Base-by-base conservation (phyloP, 2,113 vertebrate species). In the Chinchilla lanigera region DNA sequence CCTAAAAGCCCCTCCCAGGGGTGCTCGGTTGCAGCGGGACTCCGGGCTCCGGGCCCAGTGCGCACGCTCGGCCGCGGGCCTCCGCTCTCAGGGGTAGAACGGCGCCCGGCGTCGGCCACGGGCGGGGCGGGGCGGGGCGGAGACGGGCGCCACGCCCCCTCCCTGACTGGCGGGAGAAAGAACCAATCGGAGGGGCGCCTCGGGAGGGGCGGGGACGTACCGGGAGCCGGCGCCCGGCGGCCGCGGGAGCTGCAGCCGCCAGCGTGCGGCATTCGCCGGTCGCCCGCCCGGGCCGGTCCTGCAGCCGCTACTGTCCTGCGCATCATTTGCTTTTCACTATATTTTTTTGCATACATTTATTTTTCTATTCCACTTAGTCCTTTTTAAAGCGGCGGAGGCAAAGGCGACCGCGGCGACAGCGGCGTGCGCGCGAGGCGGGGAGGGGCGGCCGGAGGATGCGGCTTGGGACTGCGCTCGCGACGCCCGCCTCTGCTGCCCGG, bases 371-470 rank as follows among this genome's bases (percentile, higher is more conserved):
- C 81, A 35, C 84, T 65, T 75, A 61, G 81, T 94, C 77, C 69
- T 63, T 96, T 89, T 20, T 85, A 83, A 95, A 97, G 97, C 90
- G 89, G 78, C 75, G 91, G 96, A 77, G 44, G 47, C 77, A 8
- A 52, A 14, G 47, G 77, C 54, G 54, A 52, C 86, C 69, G 90
- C 61, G 88, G 95, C 84, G 89, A 86, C 52, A 92, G 86, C 80
- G 47, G 91, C 94, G 89, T 85, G 56, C 81, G 93, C 93, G 92
- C 30, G n/a, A 78, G 93, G 77, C 90, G 44, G 96, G 96, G 94
- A 93, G 95, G 96, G 94, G 90, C 92, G 97, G 97, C 97, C 69
- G 82, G 97, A 97, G 97, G 94, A 98, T 97, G 97, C 93, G 85
- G 93, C 87, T 94, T 83, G 93, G 78, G 92, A 54, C 78, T 96